Evolutionary conservation across 2,888 invertebrate genomes (phyloP).

Genomic region (Drosophila macrospina): DNA sequence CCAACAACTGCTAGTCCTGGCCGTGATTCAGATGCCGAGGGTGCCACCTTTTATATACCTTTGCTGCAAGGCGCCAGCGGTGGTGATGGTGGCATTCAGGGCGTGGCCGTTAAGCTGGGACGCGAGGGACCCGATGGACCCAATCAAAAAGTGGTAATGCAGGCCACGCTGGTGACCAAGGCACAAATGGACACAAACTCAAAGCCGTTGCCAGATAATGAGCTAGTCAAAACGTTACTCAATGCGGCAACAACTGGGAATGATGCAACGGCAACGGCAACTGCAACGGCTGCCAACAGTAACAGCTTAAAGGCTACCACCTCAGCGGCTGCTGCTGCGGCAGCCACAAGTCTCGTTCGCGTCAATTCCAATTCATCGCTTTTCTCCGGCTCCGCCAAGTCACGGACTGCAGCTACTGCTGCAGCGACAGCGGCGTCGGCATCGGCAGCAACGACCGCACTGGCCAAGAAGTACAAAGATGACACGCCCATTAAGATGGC

Average conservation of each 20-base stretch:
- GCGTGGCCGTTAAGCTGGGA: slow-evolving; percentile 88
- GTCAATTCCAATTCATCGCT: slow-evolving; percentile 85
- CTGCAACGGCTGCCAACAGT: slow-evolving; percentile 17
- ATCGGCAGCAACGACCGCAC: slow-evolving; percentile 51
- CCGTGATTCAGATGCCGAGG: slow-evolving; percentile 86
- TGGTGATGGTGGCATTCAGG: slow-evolving; percentile 86
- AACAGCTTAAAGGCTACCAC: slow-evolving; percentile 64
- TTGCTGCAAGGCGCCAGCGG: slow-evolving; percentile 86
- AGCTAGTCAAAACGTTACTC: slow-evolving; percentile 84
- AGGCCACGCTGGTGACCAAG: slow-evolving; percentile 89
- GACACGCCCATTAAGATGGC: slow-evolving; percentile 85
- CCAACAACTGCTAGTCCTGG: slow-evolving; percentile 29
- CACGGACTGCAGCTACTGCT: slow-evolving; percentile 67
- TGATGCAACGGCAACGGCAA: slow-evolving; percentile 27
- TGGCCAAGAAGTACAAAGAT: slow-evolving; percentile 85
- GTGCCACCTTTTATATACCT: slow-evolving; percentile 89
- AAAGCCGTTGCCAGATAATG: slow-evolving; percentile 84
- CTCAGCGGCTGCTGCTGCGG: slow-evolving; percentile 50
- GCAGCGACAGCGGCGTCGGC: slow-evolving; percentile 51
- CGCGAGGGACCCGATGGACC: slow-evolving; percentile 88
- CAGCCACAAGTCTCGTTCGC: slow-evolving; percentile 71
- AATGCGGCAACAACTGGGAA: slow-evolving; percentile 65
- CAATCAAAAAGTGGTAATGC: slow-evolving; percentile 88
- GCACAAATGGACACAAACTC: slow-evolving; percentile 86
- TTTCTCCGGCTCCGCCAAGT: slow-evolving; percentile 84